Base-by-base conservation (phyloP, 2,113 vertebrate species). In the Albula goreensis region DNA sequence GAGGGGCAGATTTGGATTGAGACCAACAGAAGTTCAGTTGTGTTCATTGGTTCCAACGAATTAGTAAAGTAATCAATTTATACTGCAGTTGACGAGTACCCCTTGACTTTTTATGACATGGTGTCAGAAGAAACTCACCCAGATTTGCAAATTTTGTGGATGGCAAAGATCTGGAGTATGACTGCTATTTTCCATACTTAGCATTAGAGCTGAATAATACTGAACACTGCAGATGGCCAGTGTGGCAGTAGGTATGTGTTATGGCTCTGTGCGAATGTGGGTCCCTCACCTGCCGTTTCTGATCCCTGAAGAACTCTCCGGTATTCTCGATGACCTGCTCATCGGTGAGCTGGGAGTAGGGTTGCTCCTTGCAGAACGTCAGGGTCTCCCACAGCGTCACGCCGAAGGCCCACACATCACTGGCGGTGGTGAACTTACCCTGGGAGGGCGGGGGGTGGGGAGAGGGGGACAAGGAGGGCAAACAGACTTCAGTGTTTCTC, bases 291-390 rank as follows among this genome's bases (percentile, higher is more conserved):
- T 99, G 98, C 90, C 96, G 95, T 91, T 97, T 98, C 90, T 99
- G 98, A 93, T 99, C 97, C 91, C 98, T 95, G 95, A 99, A 99
- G 91, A 99, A 99, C 93, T 99, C 98, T n/a, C 98, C 98, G 0
- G 98, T 99, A 93, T 99, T 99, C 89, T 99, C 98, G 1, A 99
- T 99, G 90, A 99, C 98, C 93, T 99, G 98, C 89, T 99, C 98
- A 0, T 99, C 98, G 0, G 98, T 98, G 85, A 99, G 94, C 92
- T 98, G 97, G 22, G 96, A 98, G 90, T 99, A 99, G 0, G 98
- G 98, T 86, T 99, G 98, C 91, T 99, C 98, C 86, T 95, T 96
- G 93, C 98, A 99, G 89, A 99, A 98, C 0, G 97, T 99, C 87
- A 99, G 94, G 2, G 96, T 98, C 93, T 99, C 98, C 98, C 98